These are phyloP conservation scores for Nomia melanderi DNA, from an alignment of 1,140 invertebrate species.

Conservation along the genomic window DNA sequence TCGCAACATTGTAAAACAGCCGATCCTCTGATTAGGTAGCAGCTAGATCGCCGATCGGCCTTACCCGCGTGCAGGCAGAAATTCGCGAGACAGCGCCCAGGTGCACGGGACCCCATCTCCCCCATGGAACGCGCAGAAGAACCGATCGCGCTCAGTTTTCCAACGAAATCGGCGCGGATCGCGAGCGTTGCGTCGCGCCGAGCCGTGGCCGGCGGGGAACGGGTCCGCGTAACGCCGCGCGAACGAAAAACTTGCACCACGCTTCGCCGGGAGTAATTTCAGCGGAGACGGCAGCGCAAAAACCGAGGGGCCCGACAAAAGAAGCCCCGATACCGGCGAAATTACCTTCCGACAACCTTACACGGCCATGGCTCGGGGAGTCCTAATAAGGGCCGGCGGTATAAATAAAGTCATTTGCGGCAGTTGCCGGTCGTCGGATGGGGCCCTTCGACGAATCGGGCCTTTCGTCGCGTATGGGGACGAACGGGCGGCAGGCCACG, in stretches of 20 bases:
- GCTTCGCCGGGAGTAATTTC: constrained; percentile 38
- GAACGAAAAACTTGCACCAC: constrained; percentile 45
- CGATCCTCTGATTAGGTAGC: too few species aligned
- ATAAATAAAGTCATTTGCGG: constrained; percentile 64
- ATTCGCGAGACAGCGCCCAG: too few species aligned
- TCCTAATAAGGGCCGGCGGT: constrained; percentile 51
- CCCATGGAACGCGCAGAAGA: constrained; percentile 24
- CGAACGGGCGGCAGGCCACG: background rate
- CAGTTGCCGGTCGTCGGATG: constrained; percentile 29
- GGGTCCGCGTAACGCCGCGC: constrained; percentile 23
- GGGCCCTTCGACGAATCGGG: constrained; percentile 52
- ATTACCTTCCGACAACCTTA: constrained; percentile 42
- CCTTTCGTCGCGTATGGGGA: constrained; percentile 50
- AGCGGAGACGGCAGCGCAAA: constrained; percentile 17
- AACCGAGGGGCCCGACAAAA: constrained; percentile 39
- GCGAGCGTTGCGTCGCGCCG: background rate
- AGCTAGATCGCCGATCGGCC: too few species aligned
- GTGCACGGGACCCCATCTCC: too few species aligned
- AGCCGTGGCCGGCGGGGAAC: background rate
- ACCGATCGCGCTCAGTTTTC: constrained; percentile 14
- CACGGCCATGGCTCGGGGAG: constrained; percentile 29
- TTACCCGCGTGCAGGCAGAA: too few species aligned
- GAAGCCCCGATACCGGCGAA: constrained; percentile 39
- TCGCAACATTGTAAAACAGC: too few species aligned
- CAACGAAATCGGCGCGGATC: constrained; percentile 25